Evolutionary conservation across 2,797 vertebrate genomes (phyloP), one percentile per base, ranked within the genome.

Genomic region (Hemitrygon akajei): DNA sequence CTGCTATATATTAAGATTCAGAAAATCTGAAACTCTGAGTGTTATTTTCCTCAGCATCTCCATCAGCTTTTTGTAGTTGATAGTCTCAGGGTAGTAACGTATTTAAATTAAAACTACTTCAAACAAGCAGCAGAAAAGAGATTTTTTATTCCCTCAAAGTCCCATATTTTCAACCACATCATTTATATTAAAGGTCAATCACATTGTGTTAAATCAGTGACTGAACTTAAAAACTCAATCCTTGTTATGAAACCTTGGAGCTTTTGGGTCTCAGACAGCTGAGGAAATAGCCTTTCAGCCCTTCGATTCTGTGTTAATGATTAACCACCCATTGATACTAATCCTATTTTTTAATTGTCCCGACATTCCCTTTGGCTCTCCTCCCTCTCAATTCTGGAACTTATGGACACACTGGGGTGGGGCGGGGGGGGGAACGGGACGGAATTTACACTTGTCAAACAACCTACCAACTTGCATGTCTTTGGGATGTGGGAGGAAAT

Each of bases 11-110:
- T 66, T 89, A 69, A 89, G 60, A 89, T 34, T 89, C 34, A 16
- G 18, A 22, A 66, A 66, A 89, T 89, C 86, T 89, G 60, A 63
- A n/a, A 89, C 66, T 66, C 58, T 86, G 25, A 60, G 27, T 14
- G 82, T 60, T 60, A 60, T 60, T 86, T 86, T 86, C 47, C 82
- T 86, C 56, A 86, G 82, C 82, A 60, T 81, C 79, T 47, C 34
- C 2, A 47, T 86, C 82, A 60, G 82, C 82, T 30, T 86, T 47
- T 86, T 27, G 40, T 56, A 40, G 56, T 27, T 60, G 82, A 86
- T 60, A 47, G 82, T 66, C 63, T n/a, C 82, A 30, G 5, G 11
- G 56, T 27, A 60, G 25, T 12, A 86, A 56, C 16, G 47, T 56
- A 60, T 30, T 77, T 86, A 86, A 86, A 5, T 86, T 27, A 60